Base-by-base conservation (phyloP, 2,113 vertebrate genomes). In the Oceanites oceanicus region DNA sequence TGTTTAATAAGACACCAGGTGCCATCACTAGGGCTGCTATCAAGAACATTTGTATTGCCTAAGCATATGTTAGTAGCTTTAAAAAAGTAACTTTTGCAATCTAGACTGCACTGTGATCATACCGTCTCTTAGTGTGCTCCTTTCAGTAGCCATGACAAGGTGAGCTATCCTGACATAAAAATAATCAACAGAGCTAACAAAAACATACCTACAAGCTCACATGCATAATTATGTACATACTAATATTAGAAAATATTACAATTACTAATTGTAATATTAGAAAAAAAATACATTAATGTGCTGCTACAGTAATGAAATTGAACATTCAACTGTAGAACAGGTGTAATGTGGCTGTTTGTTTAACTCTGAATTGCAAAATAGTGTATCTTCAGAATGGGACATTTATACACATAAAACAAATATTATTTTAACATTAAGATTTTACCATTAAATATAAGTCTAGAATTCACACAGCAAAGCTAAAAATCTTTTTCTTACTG, bases 211-310 rank as follows among this genome's bases (percentile, higher is more conserved):
- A 23, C 10, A 65, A 40, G 12, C 3, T 71, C 32, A 30, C 23
- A 8, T 0, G 0, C 27, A 12, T 59, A 71, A 27, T 55, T 52
- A 85, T 7, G 20, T 23, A 25, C 4, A 30, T 30, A 18, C 6
- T 40, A 36, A 73, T 8, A n/a, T n/a, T n/a, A n/a, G n/a, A n/a
- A n/a, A n/a, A n/a, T n/a, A n/a, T n/a, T n/a, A n/a, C n/a, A n/a
- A n/a, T n/a, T n/a, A n/a, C n/a, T n/a, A n/a, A n/a, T 29, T 25
- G 11, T 29, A 50, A 44, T 27, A 20, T 15, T 15, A 56, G 18
- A 1, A 61, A 78, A 82, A 73, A 65, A 4, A 1, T 66, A 5
- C 3, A 40, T 50, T 36, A 40, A 49, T 30, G 5, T 56, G 11
- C 23, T 72, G 8, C 8, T 45, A 21, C 13, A 75, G 2, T 47